Evolutionary conservation across 2,888 invertebrate species (phyloP).

Genomic region (Operophtera brumata): DNA sequence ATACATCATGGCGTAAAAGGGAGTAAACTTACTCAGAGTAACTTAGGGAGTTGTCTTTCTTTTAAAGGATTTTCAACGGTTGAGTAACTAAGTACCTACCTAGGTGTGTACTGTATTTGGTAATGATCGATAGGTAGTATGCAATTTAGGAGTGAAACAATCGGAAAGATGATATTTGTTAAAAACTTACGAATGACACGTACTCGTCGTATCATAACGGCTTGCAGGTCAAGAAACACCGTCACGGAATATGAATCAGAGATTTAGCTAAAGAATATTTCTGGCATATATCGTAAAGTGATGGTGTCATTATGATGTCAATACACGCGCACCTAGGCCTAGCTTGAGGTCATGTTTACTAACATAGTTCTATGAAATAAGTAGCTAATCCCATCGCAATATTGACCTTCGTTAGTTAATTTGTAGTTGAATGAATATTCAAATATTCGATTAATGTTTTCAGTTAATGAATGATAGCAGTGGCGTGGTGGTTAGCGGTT

Average conservation of each 20-base stretch:
- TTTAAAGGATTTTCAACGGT: background rate
- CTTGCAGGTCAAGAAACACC: conserved; percentile 8
- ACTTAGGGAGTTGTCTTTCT: background rate
- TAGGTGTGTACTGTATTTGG: background rate
- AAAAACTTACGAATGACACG: conserved; percentile 19
- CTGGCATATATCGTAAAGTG: conserved; percentile 15
- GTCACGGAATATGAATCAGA: conserved; percentile 19
- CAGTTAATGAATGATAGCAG: background rate
- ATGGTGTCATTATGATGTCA: conserved; percentile 30
- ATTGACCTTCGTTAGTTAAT: conserved; percentile 9
- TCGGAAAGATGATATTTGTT: conserved; percentile 9
- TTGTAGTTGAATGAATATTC: conserved; percentile 4
- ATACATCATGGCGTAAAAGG: no score
- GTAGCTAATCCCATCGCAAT: conserved; percentile 9
- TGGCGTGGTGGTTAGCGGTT: background rate
- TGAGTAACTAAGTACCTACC: background rate
- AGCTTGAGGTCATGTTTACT: conserved; percentile 30
- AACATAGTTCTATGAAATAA: conserved; percentile 15
- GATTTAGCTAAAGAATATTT: conserved; percentile 13
- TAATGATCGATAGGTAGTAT: background rate
- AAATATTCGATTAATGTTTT: conserved; percentile 5
- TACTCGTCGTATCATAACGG: conserved; percentile 17
- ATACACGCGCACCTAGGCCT: conserved; percentile 10
- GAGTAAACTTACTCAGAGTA: no score
- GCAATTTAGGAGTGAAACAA: conserved; percentile 12